A percentile compares a stretch with the other conserved stretches of the same genome.
Conservation (phyloP, 1,140 invertebrate genomes). For the Solen grandis region DNA sequence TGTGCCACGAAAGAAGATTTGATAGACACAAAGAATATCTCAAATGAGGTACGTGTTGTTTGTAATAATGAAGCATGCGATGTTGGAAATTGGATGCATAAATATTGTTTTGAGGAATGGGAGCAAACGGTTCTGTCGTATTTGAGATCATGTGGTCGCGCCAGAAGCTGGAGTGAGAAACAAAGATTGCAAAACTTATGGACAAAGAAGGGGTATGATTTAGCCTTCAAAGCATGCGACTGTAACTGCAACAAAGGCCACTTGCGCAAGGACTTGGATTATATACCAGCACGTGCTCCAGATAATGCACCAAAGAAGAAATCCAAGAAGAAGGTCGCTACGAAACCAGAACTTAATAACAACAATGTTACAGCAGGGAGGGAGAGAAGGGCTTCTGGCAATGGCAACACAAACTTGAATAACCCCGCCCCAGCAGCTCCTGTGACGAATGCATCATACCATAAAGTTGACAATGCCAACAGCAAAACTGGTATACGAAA, state of each 20-base stretch:
- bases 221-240: slow-evolving; percentile 93
- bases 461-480: slow-evolving; percentile 7
- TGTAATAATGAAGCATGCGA: slow-evolving; percentile 97
- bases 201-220: slow-evolving; percentile 98
- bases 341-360: slow-evolving; percentile 81
- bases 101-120: slow-evolving; percentile 96
- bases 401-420: slow-evolving; percentile 74
- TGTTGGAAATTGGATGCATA: slow-evolving; percentile 95
- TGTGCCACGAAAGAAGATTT: slow-evolving; percentile 81
- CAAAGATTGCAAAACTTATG: slow-evolving; percentile 97
- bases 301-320: slow-evolving; percentile 77
- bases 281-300: slow-evolving; percentile 84
- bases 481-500: slow-evolving; percentile 41
- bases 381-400: slow-evolving; percentile 49
- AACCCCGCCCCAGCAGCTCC: neutral
- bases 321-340: slow-evolving; percentile 83
- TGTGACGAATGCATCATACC: neutral
- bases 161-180: slow-evolving; percentile 95
- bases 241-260: slow-evolving; percentile 91
- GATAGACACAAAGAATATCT: slow-evolving; percentile 88
- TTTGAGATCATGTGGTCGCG: slow-evolving; percentile 93
- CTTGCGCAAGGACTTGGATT: slow-evolving; percentile 96
- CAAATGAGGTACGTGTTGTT: slow-evolving; percentile 90
- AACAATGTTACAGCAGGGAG: slow-evolving; percentile 62
- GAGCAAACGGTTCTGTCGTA: slow-evolving; percentile 93